Evolutionary conservation across 2,888 invertebrate species (phyloP).

Genomic region (Neelides folsomi): DNA sequence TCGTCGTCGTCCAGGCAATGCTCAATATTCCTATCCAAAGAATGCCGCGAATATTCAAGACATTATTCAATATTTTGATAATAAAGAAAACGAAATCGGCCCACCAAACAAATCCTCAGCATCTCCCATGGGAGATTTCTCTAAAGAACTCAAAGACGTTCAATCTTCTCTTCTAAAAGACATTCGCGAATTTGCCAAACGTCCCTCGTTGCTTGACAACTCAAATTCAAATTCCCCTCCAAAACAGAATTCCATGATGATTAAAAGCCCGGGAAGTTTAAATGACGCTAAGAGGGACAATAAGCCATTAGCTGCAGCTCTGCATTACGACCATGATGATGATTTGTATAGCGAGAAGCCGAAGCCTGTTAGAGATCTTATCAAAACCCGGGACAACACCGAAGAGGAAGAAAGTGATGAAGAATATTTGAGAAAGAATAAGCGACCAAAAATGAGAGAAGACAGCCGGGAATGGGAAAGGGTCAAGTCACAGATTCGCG

Average conservation of each 20-base stretch:
- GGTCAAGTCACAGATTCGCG: too few relatives aligned
- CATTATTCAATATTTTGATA: constrained; percentile 29
- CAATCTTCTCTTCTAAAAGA: constrained; percentile 29
- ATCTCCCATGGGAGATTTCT: constrained; percentile 17
- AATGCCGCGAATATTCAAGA: constrained; percentile 33
- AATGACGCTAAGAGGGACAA: background rate
- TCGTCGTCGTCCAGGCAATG: background rate
- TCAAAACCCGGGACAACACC: constrained; percentile 1
- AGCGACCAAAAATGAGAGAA: background rate
- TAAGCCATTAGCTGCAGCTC: background rate
- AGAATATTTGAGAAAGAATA: background rate
- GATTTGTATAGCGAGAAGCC: constrained; percentile 19
- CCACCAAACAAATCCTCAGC: background rate
- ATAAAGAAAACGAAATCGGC: constrained; percentile 18
- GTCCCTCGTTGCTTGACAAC: constrained; percentile 14
- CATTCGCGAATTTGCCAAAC: constrained; percentile 30
- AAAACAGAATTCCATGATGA: background rate
- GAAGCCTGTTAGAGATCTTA: constrained; percentile 28
- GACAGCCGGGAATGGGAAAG: background rate
- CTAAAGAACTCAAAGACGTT: constrained; percentile 28
- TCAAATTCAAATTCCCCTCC: background rate
- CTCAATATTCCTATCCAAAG: constrained; percentile 29
- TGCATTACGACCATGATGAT: constrained; percentile 14
- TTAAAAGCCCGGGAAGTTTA: constrained; percentile 1
- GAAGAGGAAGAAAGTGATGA: background rate